phyloP scores from a whole-genome alignment of 2,888 invertebrate species.

The Drosophila birchii region DNA sequence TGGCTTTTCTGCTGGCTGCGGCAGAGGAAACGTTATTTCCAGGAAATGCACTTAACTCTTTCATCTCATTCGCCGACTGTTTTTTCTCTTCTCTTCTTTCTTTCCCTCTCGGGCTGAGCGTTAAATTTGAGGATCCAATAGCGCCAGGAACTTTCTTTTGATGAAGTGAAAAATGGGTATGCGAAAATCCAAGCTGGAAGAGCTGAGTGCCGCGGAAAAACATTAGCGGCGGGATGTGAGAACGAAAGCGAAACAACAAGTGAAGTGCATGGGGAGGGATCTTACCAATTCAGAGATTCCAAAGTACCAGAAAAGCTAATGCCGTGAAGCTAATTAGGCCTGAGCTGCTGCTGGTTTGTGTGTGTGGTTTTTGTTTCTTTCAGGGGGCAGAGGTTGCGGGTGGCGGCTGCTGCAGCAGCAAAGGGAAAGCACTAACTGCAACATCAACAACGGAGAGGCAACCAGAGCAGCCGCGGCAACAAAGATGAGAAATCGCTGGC shows the following conservation, averaged over 20 bases:
- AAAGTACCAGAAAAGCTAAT: conserved; percentile 21
- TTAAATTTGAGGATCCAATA: conserved; percentile 36
- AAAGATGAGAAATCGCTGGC: conserved; percentile 75
- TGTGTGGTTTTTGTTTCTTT: conserved; percentile 15
- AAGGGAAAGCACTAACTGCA: conserved; percentile 48
- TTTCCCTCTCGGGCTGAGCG: conserved; percentile 18
- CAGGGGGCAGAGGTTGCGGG: conserved; percentile 45
- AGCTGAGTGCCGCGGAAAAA: conserved; percentile 28
- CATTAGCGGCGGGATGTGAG: conserved; percentile 38
- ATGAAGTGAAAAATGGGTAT: conserved; percentile 33
- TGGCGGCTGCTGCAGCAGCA: conserved; percentile 27
- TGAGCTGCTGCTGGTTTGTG: conserved; percentile 35
- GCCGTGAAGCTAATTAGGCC: conserved; percentile 63
- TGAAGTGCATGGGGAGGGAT: conserved; percentile 17
- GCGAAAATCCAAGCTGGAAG: conserved; percentile 31
- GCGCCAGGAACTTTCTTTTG: conserved; percentile 42
- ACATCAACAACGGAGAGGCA: conserved; percentile 30
- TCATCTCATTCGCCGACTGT: conserved; percentile 12
- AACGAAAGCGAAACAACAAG: conserved; percentile 49
- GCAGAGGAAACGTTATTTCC: conserved; percentile 71
- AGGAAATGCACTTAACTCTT: conserved; percentile 63
- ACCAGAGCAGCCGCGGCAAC: conserved; percentile 39
- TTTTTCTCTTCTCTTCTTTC: conserved; percentile 6
- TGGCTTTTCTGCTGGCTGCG: conserved; percentile 31
- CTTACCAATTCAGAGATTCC: conserved; percentile 27